Base-by-base conservation (phyloP, 2,888 invertebrate species). In the Thereva unica region DNA sequence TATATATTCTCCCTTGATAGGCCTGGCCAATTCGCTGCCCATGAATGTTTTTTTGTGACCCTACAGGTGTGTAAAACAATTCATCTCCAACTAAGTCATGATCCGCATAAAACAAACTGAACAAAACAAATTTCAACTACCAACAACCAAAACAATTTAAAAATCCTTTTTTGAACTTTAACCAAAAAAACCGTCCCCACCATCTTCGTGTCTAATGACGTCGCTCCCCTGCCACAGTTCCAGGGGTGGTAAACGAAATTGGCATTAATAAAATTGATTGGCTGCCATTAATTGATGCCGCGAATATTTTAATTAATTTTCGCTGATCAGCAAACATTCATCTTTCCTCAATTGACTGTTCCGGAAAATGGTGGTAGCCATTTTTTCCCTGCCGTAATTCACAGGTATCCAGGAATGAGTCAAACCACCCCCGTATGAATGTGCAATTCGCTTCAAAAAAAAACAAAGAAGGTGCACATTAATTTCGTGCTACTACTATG, bases 261-360 rank as follows among this genome's bases (percentile, higher is more conserved):
- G 40, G 55, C 52, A 63, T 69, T 71, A 78, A 77, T 77, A 75
- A 75, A 78, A 78, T 79, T 79, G 79, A 79, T 79, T 79, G 78
- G 75, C 76, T 78, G 75, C 78, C 79, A 79, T 79, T 79, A 79
- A 79, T 78, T 78, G 76, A 76, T 74, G 73, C 71, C 72, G 69
- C 66, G 70, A 68, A 68, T 70, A 78, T 79, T 79, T 79, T 79
- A 79, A 79, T 79, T 79, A 78, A 79, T 78, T 79, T 79, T 76
- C 76, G 74, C 77, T 61, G 61, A 61, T 61, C 61, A 61, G 61
- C 61, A 50, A 50, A 40, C 41, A 61, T 61, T 61, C 50, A 61
- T 61, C 61, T 50, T 61, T 61, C 50, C 61, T 50, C 41, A 41
- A 41, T 40, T 41, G 12, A 61, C 34, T 23, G 23, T 23, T 23